Percentiles rank a stretch among this genome's conserved stretches.
These are phyloP conservation scores for Caenorhabditis plicata DNA, from an alignment of 2,888 invertebrate species.

Conservation along the genomic window DNA sequence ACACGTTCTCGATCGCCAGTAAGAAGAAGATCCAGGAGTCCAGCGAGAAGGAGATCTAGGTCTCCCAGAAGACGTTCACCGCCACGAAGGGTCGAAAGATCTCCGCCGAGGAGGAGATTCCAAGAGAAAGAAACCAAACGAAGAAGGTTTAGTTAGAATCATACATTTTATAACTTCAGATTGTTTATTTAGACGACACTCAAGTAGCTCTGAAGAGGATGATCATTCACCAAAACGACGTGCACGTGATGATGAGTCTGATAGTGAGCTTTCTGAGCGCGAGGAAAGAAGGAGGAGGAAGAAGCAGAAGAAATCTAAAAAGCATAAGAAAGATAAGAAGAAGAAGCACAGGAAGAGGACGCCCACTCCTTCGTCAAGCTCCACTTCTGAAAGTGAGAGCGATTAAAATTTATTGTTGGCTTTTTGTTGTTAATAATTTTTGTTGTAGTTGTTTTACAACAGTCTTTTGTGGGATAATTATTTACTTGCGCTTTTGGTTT, in stretches of 20 bases:
- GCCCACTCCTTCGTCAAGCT: constrained; percentile 20
- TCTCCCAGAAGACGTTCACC: not conserved
- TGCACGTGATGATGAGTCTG: not conserved
- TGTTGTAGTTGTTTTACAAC: not conserved
- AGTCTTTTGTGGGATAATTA: too few species aligned
- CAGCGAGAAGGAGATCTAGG: constrained; percentile 8
- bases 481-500: too few species aligned
- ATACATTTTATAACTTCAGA: not conserved
- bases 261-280: constrained; percentile 23
- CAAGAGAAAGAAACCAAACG: constrained; percentile 3
- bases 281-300: constrained; percentile 25
- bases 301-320: constrained; percentile 41
- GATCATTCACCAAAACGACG: constrained; percentile 6
- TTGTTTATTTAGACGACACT: too few species aligned
- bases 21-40: constrained; percentile 2
- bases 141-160: not conserved
- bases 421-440: not conserved
- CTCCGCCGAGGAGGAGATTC: constrained; percentile 8
- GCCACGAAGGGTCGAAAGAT: constrained; percentile 2
- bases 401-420: constrained; percentile 14
- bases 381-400: constrained; percentile 19
- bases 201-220: too few species aligned
- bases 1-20: not conserved
- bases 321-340: constrained; percentile 51
- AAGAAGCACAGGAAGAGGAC: constrained; percentile 41